These are phyloP conservation scores for Ailuropoda melanoleuca DNA, from an alignment of 2,113 vertebrate species.

Conservation along the genomic window DNA sequence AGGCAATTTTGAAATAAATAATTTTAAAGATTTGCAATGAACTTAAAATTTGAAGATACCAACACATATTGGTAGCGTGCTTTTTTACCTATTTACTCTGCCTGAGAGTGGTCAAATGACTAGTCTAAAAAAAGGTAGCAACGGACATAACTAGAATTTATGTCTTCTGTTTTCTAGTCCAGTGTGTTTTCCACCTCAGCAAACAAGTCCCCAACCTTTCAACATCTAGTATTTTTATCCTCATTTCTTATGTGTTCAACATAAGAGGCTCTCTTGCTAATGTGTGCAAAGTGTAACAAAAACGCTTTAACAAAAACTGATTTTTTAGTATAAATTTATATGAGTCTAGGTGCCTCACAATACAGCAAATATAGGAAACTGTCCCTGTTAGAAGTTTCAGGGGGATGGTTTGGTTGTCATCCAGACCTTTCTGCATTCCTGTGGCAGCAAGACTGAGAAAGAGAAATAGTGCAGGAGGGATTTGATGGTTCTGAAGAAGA, in stretches of 20 bases:
- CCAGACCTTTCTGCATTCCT: not conserved
- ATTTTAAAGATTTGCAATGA: not conserved
- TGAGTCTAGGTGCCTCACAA: not conserved
- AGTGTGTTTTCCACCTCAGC: not conserved
- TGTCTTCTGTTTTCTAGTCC: not conserved
- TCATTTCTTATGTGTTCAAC: not conserved
- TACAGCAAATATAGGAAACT: not conserved
- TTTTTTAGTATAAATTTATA: not conserved
- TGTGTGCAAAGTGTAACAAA: not conserved
- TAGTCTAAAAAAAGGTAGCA: not conserved
- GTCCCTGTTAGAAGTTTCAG: not conserved
- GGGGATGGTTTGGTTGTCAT: not conserved
- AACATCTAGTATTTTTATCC: not conserved
- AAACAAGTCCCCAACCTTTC: not conserved
- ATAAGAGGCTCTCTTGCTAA: not conserved
- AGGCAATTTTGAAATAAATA: not conserved
- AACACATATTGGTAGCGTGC: not conserved
- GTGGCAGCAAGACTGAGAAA: not conserved
- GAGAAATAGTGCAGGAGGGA: not conserved
- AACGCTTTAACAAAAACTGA: not conserved
- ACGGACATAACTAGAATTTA: not conserved
- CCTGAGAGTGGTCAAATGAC: not conserved
- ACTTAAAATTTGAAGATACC: not conserved
- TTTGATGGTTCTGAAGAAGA: not conserved
- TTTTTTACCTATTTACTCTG: not conserved